Conservation (phyloP, 2,797 vertebrate genomes). For the Poliocrania exsul region DNA sequence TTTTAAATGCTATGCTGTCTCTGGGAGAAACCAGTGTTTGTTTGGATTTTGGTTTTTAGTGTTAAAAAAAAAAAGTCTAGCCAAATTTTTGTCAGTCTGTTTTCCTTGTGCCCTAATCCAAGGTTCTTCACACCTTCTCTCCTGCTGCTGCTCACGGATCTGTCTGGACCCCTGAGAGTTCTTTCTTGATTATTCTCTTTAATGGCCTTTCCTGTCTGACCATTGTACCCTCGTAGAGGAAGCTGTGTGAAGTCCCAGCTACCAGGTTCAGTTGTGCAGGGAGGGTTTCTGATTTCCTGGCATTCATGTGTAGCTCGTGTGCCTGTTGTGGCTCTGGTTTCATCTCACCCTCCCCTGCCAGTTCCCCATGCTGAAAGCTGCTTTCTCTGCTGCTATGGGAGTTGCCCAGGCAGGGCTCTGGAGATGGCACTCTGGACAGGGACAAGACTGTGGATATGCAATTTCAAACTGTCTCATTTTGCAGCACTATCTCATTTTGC, state of each 20-base stretch:
- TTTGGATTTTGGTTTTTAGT: not conserved
- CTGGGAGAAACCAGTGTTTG: not conserved
- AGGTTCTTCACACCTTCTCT: not conserved
- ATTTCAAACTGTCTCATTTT: not conserved
- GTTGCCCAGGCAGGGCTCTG: not conserved
- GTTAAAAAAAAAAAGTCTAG: no score
- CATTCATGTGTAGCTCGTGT: not conserved
- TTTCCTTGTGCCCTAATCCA: not conserved
- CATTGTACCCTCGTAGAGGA: not conserved
- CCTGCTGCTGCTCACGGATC: not conserved
- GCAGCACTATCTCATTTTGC: not conserved
- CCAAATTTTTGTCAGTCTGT: not conserved
- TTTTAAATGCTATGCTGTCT: not conserved
- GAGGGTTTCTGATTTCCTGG: not conserved
- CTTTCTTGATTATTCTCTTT: not conserved
- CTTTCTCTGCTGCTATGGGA: not conserved
- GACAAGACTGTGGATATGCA: fast-evolving
- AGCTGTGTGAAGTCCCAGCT: not conserved
- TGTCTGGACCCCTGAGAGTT: not conserved
- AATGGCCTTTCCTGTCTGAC: not conserved
- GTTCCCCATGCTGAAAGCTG: not conserved
- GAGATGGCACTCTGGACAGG: not conserved
- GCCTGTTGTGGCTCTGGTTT: not conserved
- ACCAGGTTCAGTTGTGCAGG: fast-evolving
- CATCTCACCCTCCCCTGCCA: not conserved